Base-by-base conservation (phyloP, 2,113 vertebrate species). In the Hippocampus mohnikei region DNA sequence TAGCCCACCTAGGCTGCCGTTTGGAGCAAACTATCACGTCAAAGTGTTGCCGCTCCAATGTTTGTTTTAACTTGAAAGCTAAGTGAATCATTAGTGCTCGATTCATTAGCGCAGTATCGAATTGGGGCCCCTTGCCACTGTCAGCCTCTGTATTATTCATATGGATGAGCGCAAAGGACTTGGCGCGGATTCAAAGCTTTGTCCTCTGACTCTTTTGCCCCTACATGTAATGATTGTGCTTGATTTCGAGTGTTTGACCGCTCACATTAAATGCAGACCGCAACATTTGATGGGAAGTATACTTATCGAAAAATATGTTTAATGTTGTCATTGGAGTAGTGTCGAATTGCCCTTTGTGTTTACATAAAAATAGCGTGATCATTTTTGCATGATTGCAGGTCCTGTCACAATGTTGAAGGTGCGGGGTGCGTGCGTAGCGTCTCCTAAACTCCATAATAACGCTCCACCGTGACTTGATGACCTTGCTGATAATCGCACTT, bases 71-170 rank as follows among this genome's bases (percentile, higher is more conserved):
- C 77, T 69, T 56, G 74, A 84, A 75, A 88, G 84, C 75, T 88
- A 88, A 91, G 78, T 86, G 85, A 76, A 46, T 85, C 85, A 82
- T 90, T 89, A 88, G 84, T 68, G 74, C 86, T 75, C 44, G 82
- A 91, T 89, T 90, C 74, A 86, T 90, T 89, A 80, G 80, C 58
- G 60, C 21, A 58, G 41, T 67, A 89, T 90, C 75, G 76, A 90
- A 86, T 60, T 66, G 58, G 79, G 80, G 73, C 79, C 82, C 75
- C 80, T 82, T 83, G 84, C 84, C 80, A 81, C 81, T 62, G 78
- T 69, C 65, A 53, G 33, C 76, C 59, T 66, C 76, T 87, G 75
- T 82, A 86, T 88, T 87, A 89, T 91, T 87, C 60, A 89, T 81
- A 60, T 78, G 74, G 77, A 53, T 42, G 82, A 84, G 78, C 75